phyloP scores from a whole-genome alignment of 2,888 invertebrate genomes.

The Myathropa florea region DNA sequence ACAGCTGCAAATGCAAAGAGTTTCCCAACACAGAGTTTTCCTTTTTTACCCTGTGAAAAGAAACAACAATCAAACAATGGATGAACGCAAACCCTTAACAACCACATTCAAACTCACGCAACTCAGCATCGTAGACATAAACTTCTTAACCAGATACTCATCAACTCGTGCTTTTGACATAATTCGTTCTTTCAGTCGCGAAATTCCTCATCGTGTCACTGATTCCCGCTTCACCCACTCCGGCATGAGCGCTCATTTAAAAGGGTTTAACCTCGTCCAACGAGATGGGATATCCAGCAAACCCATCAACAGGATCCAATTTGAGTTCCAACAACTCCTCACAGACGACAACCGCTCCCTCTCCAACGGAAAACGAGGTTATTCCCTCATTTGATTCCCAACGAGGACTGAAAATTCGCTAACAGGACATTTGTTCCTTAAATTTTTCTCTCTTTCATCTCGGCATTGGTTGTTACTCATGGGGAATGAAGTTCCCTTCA shows the following conservation, averaged over 20 bases:
- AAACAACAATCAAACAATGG: no score
- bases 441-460: not conserved
- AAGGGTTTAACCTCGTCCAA: not conserved
- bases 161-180: no score
- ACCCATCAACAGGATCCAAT: constrained; percentile 39
- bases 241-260: not conserved
- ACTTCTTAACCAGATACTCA: no score
- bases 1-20: no score
- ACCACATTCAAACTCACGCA: no score
- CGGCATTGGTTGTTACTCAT: not conserved
- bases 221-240: no score
- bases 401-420: constrained; percentile 13
- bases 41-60: no score
- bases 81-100: no score
- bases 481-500: constrained; percentile 2
- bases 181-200: no score
- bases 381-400: constrained; percentile 32
- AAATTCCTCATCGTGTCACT: no score
- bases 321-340: constrained; percentile 14
- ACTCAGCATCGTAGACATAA: no score
- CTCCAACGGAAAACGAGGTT: constrained; percentile 27
- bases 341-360: constrained; percentile 29
- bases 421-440: not conserved
- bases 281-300: not conserved
- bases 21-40: no score